Evolutionary conservation across 1,140 invertebrate species (phyloP), one percentile per base, ranked within the genome.

Genomic region (Bombus picipes): DNA sequence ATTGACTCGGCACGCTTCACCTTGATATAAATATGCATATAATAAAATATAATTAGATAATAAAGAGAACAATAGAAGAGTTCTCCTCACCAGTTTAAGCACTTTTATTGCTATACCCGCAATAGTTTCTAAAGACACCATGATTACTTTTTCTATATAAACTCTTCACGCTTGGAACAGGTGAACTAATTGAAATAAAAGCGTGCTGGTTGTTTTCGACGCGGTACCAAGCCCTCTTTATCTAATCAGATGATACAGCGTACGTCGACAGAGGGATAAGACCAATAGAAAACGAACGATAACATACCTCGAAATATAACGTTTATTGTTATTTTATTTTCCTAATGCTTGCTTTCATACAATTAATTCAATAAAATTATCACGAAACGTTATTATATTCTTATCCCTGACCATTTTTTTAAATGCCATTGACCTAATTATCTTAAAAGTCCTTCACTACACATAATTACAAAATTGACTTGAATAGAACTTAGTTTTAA

Each of bases 81-180:
- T 47, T 87, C 75, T 87, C 96, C 97, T 97, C 95, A 98, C 97
- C 96, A 98, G 94, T 95, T 98, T 98, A 34, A 98, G 94, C 32
- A 96, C 95, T 96, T 98, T 98, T 88, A 98, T 96, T 91, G 97
- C 96, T 83, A 98, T 97, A 59, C 97, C 96, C 82, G 96, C 97
- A 89, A 98, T 96, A 68, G 97, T 97, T 92, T 97, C 96, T 81
- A 97, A 95, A 83, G 97, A 97, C 92, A 97, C 97, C 97, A 97
- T 97, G 95, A 94, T 97, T 91, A 91, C 90, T 18, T 84, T 85
- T 62, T 81, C 13, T 6, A 13, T 65, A 79, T 37, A 57, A 13
- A 84, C 71, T 85, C 80, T 39, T 66, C 75, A 47, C 79, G 41
- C 18, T 81, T 57, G 47, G 81, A 76, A 88, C 62, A 78, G 62